Evolutionary conservation across 35 echinoderm and acorn worm species (phyloP).

Genomic region (Hemicentrotus pulcherrimus): DNA sequence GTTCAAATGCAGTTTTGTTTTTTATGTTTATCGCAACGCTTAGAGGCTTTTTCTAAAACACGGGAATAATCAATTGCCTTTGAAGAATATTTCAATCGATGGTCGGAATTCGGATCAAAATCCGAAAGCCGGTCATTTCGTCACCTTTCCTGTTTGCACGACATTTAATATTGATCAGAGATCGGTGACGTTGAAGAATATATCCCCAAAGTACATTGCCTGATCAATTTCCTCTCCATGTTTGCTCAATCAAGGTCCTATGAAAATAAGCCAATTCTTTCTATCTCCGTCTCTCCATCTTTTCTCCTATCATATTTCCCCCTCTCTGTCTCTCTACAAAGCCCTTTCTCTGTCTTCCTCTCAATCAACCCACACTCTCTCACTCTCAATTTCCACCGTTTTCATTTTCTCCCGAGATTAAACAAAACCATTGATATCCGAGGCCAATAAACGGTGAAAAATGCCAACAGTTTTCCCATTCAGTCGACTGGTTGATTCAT

Average conservation of each 20-base stretch:
- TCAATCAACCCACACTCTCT: not conserved
- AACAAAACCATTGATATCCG: not conserved
- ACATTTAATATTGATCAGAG: not conserved
- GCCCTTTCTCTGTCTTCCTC: not conserved
- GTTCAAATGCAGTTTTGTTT: too few relatives aligned
- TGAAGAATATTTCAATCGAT: not conserved
- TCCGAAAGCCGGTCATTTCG: not conserved
- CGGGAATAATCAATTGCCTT: not conserved
- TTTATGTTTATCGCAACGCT: too few relatives aligned
- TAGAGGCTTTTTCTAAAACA: too few relatives aligned
- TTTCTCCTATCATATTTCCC: too few relatives aligned
- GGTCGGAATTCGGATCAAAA: not conserved
- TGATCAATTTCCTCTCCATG: not conserved
- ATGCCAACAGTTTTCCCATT: not conserved
- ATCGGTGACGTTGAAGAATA: not conserved
- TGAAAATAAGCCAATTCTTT: not conserved
- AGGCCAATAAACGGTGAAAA: not conserved
- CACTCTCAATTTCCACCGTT: not conserved
- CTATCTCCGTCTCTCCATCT: not conserved
- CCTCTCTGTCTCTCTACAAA: not conserved
- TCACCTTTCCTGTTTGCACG: slow-evolving; percentile 1
- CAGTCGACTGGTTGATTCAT: not conserved
- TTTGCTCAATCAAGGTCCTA: not conserved
- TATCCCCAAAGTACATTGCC: not conserved
- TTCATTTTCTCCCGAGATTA: not conserved